phyloP scores from a whole-genome alignment of 2,888 invertebrate genomes.

The Lamellibrachia columna region DNA sequence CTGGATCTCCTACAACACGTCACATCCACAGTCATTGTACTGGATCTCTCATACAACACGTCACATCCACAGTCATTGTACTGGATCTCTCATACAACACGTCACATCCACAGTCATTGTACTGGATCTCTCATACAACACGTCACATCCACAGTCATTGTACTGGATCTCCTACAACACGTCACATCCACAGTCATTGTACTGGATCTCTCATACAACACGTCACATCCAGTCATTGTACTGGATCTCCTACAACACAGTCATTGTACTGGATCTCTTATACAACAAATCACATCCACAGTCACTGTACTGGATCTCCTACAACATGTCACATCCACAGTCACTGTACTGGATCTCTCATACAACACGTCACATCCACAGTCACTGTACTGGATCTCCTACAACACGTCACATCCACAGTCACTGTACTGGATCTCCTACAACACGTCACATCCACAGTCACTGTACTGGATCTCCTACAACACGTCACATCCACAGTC shows the following conservation, averaged over 20 bases:
- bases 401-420: no score
- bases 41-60: background rate
- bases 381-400: background rate
- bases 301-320: background rate
- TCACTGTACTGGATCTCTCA: background rate
- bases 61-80: background rate
- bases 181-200: background rate
- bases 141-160: background rate
- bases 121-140: background rate
- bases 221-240: no score
- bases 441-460: background rate
- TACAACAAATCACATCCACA: no score
- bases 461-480: no score
- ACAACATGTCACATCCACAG: background rate
- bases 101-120: background rate
- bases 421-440: background rate
- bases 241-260: constrained; percentile 61
- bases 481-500: no score
- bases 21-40: background rate
- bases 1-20: background rate
- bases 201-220: background rate
- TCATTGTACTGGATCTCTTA: constrained; percentile 25
- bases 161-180: background rate
- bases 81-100: background rate
- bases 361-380: background rate